Conservation (phyloP, 1,140 invertebrate genomes). For the Nasonia giraulti region DNA sequence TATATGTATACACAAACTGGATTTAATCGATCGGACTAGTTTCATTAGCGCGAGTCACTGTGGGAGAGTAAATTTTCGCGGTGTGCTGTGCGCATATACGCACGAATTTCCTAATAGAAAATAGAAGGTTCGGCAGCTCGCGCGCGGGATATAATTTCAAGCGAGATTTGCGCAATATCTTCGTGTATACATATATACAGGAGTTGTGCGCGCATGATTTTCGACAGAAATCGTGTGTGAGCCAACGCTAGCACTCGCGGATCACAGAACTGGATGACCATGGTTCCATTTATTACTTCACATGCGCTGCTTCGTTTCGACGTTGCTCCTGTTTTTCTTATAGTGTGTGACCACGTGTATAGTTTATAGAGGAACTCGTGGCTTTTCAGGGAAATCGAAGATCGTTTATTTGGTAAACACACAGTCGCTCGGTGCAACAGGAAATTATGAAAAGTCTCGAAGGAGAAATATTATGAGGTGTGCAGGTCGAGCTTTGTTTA, state of each 20-base stretch:
- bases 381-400: no score
- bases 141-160: conserved; percentile 26
- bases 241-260: background rate
- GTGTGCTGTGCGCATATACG: background rate
- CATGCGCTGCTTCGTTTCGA: background rate
- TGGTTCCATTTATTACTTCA: conserved; percentile 21
- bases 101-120: conserved; percentile 31
- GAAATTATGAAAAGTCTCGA: background rate
- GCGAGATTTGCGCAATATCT: conserved; percentile 18
- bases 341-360: no score
- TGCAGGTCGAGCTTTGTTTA: no score
- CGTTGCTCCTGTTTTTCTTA: background rate
- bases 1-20: background rate
- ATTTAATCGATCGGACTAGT: conserved; percentile 7
- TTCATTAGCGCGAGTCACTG: background rate
- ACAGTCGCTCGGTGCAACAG: background rate
- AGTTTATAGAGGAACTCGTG: no score
- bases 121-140: background rate
- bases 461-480: no score
- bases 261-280: conserved; percentile 28
- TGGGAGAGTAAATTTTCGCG: background rate
- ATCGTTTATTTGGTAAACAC: background rate
- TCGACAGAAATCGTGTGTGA: conserved; percentile 2
- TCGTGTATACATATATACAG: background rate
- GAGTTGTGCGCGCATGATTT: background rate